A percentile compares a stretch with the other conserved stretches of the same genome.
phyloP scores from a whole-genome alignment of 2,888 invertebrate genomes.

The Agrochola lota region DNA sequence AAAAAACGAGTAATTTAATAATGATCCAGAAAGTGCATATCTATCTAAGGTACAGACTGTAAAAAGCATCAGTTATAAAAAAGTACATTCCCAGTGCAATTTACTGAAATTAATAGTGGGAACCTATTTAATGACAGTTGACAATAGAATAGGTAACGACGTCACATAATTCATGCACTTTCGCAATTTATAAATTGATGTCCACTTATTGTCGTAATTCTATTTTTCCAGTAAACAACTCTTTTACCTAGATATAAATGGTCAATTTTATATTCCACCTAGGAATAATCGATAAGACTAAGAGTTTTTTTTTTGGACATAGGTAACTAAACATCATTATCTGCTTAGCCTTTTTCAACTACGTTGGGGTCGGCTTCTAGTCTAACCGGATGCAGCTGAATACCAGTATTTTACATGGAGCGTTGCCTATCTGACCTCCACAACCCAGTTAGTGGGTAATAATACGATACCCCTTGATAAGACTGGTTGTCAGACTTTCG shows the following conservation, averaged over 20 bases:
- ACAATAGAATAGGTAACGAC: slow-evolving; percentile 36
- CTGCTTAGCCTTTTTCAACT: too few relatives aligned
- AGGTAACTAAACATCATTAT: too few relatives aligned
- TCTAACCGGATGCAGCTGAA: too few relatives aligned
- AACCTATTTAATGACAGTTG: slow-evolving; percentile 27
- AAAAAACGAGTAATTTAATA: too few relatives aligned
- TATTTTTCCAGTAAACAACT: slow-evolving; percentile 28
- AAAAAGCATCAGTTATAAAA: slow-evolving; percentile 10
- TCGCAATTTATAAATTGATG: slow-evolving; percentile 54
- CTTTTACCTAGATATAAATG: neutral
- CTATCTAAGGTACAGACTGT: neutral
- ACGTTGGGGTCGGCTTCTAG: too few relatives aligned
- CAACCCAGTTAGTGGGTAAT: too few relatives aligned
- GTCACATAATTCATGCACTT: slow-evolving; percentile 36
- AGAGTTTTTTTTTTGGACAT: neutral
- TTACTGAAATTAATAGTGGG: slow-evolving; percentile 34
- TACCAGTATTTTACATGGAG: too few relatives aligned
- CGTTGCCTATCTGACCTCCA: too few relatives aligned
- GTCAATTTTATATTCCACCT: neutral
- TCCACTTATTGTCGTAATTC: slow-evolving; percentile 21
- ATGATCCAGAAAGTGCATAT: neutral
- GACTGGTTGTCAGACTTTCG: too few relatives aligned
- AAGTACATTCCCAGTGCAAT: slow-evolving; percentile 34
- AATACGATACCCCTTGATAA: too few relatives aligned
- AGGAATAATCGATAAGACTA: neutral